These are phyloP conservation scores for Antechinus stuartii DNA, from an alignment of 2,113 vertebrate genomes.

Conservation along the genomic window DNA sequence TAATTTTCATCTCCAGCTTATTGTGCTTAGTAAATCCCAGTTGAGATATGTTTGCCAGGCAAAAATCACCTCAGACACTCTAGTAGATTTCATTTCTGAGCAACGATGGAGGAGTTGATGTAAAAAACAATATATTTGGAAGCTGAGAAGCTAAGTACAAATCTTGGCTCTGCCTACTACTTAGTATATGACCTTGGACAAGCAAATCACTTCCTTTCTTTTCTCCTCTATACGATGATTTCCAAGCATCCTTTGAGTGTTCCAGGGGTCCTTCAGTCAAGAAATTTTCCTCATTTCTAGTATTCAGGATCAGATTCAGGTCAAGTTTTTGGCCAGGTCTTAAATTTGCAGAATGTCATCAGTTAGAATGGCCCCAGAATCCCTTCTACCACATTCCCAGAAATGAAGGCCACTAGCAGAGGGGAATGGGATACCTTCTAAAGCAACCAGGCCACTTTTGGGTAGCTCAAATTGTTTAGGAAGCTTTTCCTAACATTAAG, in stretches of 20 bases:
- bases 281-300: neutral
- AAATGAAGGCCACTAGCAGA: neutral
- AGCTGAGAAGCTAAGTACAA: neutral
- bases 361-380: neutral
- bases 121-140: neutral
- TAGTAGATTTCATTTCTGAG: constrained; percentile 13
- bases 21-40: constrained; percentile 6
- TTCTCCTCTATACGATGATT: neutral
- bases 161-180: neutral
- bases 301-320: neutral
- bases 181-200: neutral
- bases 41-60: constrained; percentile 24
- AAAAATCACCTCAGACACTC: constrained; percentile 26
- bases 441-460: neutral
- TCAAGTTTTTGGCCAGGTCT: neutral
- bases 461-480: neutral
- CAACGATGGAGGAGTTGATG: neutral
- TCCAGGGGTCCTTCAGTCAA: neutral
- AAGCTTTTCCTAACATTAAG: neutral
- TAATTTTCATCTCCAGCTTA: constrained; percentile 28
- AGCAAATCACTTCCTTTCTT: neutral
- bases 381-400: neutral
- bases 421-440: neutral
- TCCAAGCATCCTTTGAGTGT: neutral
- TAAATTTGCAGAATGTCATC: neutral